Evolutionary conservation across 2,888 invertebrate genomes (phyloP).

Genomic region (Dilophus febrilis): DNA sequence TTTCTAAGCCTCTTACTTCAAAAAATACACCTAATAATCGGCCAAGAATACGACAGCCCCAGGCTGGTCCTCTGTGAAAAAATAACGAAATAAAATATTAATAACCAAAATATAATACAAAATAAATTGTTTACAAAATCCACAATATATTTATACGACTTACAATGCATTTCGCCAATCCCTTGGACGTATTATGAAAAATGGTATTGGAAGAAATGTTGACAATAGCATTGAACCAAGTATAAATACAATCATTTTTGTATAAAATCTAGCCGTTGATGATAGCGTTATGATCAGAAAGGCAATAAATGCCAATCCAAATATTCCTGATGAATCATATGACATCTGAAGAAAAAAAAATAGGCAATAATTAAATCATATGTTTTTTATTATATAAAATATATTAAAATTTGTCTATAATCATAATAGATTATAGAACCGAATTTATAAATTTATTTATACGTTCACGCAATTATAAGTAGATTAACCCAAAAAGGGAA

Average conservation of each 20-base stretch:
- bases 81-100: neutral
- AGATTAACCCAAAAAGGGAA: no score
- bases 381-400: no score
- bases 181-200: conserved; percentile 56
- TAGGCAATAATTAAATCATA: no score
- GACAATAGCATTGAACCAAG: conserved; percentile 42
- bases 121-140: conserved; percentile 2
- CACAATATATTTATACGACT: conserved; percentile 29
- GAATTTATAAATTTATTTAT: no score
- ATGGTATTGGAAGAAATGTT: conserved; percentile 44
- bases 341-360: conserved; percentile 3
- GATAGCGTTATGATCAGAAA: conserved; percentile 22
- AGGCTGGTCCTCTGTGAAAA: conserved; percentile 63
- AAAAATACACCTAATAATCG: conserved; percentile 45
- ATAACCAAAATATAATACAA: neutral
- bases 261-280: conserved; percentile 44
- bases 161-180: conserved; percentile 65
- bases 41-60: conserved; percentile 35
- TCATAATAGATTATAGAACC: no score
- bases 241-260: conserved; percentile 50
- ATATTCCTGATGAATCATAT: conserved; percentile 16
- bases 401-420: no score
- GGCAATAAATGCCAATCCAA: conserved; percentile 22
- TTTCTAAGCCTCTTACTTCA: conserved; percentile 56
- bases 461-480: no score